Evolutionary conservation across 30 jellyfish, hydroid and myxozoan species (phyloP), one percentile per base, ranked within the genome.

Genomic region (Chironex yamaguchii): DNA sequence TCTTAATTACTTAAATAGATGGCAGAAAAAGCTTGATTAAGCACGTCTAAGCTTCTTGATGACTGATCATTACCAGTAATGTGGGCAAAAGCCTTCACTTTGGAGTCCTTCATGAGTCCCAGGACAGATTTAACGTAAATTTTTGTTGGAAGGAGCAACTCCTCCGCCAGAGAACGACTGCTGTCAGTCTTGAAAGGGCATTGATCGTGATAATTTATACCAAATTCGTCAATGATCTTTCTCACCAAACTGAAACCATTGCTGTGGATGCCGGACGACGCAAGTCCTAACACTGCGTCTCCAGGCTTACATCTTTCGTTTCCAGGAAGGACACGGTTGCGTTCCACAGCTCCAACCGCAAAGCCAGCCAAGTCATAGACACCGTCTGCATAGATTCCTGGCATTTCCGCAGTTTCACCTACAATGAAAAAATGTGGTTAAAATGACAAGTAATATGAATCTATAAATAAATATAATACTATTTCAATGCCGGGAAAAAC

Each of bases 351-450:
- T 22, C 98, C 98, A 54, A 93, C 98, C 1, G 98, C 98, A 69
- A 93, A 93, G 3, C 98, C 98, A 52, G 98, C 98, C 4, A 93
- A 54, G 51, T 93, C 98, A 80, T 93, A 93, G 11, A 68, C 96
- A 1, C 92, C 96, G 49, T 52, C 66, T 20, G 76, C 50, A 79
- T 93, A 93, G 93, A 93, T 81, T 13, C 98, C 98, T 0, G 98
- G 98, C 98, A 93, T 93, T 67, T 93, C 98, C 1, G 98, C 98
- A 4, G 98, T 93, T 52, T 93, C 98, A 2, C 98, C 98, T 93
- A 4, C 0, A 75, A 4, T 50, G 71, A 0, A 42, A n/a, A n/a
- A n/a, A n/a, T n/a, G n/a, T n/a, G n/a, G n/a, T n/a, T n/a, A n/a
- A n/a, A n/a, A n/a, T n/a, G n/a, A n/a, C n/a, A n/a, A n/a, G n/a